phyloP scores from a whole-genome alignment of 2,797 vertebrate genomes.

The Stomatorhinus walkeri region DNA sequence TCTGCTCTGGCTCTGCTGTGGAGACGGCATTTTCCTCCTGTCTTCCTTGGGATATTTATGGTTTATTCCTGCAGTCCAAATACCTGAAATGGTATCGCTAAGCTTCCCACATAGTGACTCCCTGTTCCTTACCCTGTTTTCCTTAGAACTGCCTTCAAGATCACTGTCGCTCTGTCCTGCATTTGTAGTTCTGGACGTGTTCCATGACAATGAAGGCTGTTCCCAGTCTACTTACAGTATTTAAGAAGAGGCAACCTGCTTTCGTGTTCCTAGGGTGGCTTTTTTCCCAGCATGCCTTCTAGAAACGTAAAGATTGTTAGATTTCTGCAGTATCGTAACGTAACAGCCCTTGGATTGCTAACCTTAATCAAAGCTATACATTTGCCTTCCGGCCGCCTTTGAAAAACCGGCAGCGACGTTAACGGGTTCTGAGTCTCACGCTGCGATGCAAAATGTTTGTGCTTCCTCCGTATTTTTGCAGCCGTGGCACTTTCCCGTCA shows the following conservation, averaged over 20 bases:
- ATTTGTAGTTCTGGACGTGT: background rate
- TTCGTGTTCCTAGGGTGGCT: background rate
- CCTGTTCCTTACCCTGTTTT: background rate
- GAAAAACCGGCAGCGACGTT: background rate
- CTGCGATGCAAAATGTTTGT: background rate
- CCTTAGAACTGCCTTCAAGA: background rate
- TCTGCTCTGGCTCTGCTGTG: background rate
- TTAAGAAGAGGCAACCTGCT: background rate
- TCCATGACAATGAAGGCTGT: background rate
- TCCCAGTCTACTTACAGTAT: background rate
- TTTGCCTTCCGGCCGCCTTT: background rate
- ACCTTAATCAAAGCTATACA: background rate
- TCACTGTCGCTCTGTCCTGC: background rate
- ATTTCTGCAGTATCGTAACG: background rate
- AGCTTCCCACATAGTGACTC: background rate
- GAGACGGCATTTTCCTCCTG: background rate
- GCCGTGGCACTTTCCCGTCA: background rate
- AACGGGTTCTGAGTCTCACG: background rate
- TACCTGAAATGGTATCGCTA: background rate
- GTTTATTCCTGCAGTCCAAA: constrained; percentile 4
- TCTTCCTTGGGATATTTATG: background rate
- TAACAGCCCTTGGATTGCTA: background rate
- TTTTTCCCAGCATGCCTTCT: background rate
- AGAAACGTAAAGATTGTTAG: background rate
- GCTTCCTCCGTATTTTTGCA: background rate